Evolutionary conservation across 2,888 invertebrate genomes (phyloP), one percentile per base, ranked within the genome.

Genomic region (Zaprionus bogoriensis): DNA sequence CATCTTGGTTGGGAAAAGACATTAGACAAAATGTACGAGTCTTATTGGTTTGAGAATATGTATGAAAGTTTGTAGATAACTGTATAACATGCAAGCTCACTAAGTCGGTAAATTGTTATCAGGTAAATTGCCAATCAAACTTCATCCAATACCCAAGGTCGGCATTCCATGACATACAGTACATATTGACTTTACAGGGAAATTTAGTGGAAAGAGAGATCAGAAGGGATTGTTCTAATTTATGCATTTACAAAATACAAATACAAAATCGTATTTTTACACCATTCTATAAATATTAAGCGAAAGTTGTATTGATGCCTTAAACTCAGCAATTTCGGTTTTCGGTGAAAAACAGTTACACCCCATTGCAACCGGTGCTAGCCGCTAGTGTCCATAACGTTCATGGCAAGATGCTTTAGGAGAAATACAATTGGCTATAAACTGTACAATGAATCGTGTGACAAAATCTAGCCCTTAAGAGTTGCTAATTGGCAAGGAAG

Each of bases 1-100:
- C 67, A 65, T 45, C 47, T 65, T 32, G 62, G 65, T 41, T 62
- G 57, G 42, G 48, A 60, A 46, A 67, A 72, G 32, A 65, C 62
- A 0, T 41, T 72, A n/a, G 62, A 65, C n/a, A 64, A 67, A 46
- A 53, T 63, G 5, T 61, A 58, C 41, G 54, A 61, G n/a, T 47
- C 52, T 27, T 61, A 64, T 23, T 23, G 23, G 23, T 23, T 23
- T 6, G 23, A 23, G 6, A 23, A 23, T 23, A 23, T 23, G 23
- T 23, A 4, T 6, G 23, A 3, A 23, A 23, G 6, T 23, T 23
- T 23, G 23, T 23, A 4, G 23, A 23, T 23, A 23, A 23, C 23
- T 23, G 23, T 6, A 23, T 23, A 3, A 23, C 23, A 4, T 23
- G 23, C 6, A 23, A 6, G 23, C 6, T 23, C 4, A 4, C 23